A percentile compares a stretch with the other conserved stretches of the same genome.
Evolutionary conservation across 1,140 invertebrate genomes (phyloP).

Genomic region (Teleogryllus occipitalis): DNA sequence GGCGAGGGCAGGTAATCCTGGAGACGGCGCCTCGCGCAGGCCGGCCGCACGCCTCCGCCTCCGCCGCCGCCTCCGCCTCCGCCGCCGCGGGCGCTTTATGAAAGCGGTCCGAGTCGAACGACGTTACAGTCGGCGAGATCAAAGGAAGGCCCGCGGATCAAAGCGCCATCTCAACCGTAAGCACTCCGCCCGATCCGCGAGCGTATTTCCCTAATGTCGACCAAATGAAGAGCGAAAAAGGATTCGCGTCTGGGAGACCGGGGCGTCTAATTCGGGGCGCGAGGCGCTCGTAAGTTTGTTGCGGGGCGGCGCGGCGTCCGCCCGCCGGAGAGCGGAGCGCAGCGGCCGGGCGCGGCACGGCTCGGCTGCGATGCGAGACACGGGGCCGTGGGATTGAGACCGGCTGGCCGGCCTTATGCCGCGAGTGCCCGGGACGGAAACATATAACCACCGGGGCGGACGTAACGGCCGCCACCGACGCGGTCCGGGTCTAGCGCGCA

Average conservation of each 20-base stretch:
- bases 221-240: slow-evolving; percentile 4
- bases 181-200: not conserved
- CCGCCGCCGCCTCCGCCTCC: too few species aligned
- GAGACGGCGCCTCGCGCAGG: not conserved
- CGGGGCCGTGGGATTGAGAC: not conserved
- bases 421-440: not conserved
- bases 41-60: too few species aligned
- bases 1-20: too few species aligned
- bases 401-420: not conserved
- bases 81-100: not conserved
- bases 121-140: not conserved
- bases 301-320: too few species aligned
- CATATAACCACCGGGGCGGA: not conserved
- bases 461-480: not conserved
- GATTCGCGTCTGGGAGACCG: not conserved
- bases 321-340: too few species aligned
- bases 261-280: not conserved
- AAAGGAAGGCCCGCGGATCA: not conserved
- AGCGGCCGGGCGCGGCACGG: too few species aligned
- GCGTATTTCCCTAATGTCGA: not conserved
- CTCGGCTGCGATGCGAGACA: too few species aligned
- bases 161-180: not conserved
- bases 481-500: too few species aligned
- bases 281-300: not conserved
- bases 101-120: not conserved